Evolutionary conservation across 2,888 invertebrate species (phyloP), one percentile per base, ranked within the genome.

Genomic region (Hydrotaea diabolus): DNA sequence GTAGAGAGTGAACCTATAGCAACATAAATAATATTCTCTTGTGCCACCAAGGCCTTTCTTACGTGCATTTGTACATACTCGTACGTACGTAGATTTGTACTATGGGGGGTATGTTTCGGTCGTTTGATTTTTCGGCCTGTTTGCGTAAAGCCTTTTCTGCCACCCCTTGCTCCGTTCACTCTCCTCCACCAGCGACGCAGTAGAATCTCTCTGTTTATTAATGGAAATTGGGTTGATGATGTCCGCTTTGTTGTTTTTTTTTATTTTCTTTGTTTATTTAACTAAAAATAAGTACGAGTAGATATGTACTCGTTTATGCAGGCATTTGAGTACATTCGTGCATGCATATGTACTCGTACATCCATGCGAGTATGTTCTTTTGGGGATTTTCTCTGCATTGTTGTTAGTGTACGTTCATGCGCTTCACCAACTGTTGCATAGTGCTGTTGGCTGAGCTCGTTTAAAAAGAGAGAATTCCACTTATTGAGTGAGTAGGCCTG

Each of bases 161-260:
- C 55, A 21, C 21, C 23, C 19, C 1, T 53, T 15, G 15, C 19
- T 17, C 55, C 2, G 21, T n/a, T n/a, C n/a, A n/a, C n/a, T n/a
- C n/a, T n/a, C n/a, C n/a, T n/a, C n/a, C n/a, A n/a, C 55, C 55
- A 21, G 21, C 21, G 21, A 11, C 19, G 53, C 19, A 11, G 5
- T 7, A 55, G 55, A 66, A 43, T 17, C 2, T 43, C 43, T 21
- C 15, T 43, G 23, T 69, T 69, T 78, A 87, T 87, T 87, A 86
- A 88, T 88, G 85, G 77, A 87, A 88, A 86, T 86, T 86, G 73
- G 87, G 74, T 86, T 87, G 88, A 80, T 55, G 46, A 23, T 11
- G 23, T 19, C n/a, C 17, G 39, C 39, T 26, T 36, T 71, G 49
- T 19, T 66, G 66, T 66, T 66, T 17, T 64, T 43, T 43, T 43